Evolutionary conservation across 2,113 vertebrate species (phyloP).

Genomic region (Nothocercus julius): DNA sequence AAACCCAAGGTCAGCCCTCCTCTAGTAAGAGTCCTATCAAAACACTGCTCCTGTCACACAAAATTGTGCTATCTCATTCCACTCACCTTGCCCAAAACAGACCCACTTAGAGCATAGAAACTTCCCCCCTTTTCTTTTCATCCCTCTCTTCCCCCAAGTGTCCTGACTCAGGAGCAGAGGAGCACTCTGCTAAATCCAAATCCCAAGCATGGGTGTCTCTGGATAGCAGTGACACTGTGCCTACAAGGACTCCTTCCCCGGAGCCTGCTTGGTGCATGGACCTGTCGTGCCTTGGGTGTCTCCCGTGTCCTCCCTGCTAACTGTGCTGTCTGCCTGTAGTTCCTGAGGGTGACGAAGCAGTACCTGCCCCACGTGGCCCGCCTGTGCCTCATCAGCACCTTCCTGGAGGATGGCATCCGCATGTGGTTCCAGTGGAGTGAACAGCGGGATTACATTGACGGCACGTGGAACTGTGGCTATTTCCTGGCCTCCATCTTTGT

Average conservation of each 20-base stretch:
- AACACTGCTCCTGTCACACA: neutral
- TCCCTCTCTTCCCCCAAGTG: neutral
- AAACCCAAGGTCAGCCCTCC: constrained; percentile 29
- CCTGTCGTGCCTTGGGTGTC: neutral
- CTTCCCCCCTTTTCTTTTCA: neutral
- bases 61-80: neutral
- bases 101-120: neutral
- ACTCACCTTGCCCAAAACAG: neutral
- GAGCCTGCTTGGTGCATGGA: neutral
- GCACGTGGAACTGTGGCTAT: constrained; percentile 94
- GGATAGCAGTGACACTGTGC: neutral
- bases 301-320: neutral
- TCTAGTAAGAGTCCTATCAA: neutral
- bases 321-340: constrained; percentile 72
- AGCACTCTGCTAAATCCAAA: neutral
- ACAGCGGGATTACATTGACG: constrained; percentile 96
- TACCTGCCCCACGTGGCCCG: constrained; percentile 95
- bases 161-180: neutral
- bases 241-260: neutral
- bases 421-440: constrained; percentile 99
- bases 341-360: constrained; percentile 96
- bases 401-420: constrained; percentile 96
- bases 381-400: constrained; percentile 97
- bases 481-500: constrained; percentile 93
- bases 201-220: neutral